Conservation (phyloP, 2,113 vertebrate genomes). For the Leptobrachium leishanense region DNA sequence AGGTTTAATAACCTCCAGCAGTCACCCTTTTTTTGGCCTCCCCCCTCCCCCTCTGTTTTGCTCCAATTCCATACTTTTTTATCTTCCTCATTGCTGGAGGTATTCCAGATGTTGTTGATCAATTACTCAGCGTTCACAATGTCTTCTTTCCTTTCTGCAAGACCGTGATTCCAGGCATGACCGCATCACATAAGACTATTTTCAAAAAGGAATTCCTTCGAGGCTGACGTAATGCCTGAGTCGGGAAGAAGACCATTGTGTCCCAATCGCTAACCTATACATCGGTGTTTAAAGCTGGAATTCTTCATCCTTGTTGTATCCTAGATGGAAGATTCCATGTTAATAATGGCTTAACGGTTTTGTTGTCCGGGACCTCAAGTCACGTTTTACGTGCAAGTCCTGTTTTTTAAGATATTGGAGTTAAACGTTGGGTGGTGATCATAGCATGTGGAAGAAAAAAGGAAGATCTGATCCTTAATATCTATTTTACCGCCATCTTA, state of each 20-base stretch:
- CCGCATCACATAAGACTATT: constrained; percentile 32
- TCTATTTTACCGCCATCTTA: no score
- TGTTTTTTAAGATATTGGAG: no score
- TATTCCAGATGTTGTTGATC: constrained; percentile 41
- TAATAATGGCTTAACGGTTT: no score
- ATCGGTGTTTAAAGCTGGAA: no score
- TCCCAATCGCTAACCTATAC: not conserved
- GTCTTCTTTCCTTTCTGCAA: constrained; percentile 23
- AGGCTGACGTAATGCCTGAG: constrained; percentile 31
- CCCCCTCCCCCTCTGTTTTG: not conserved
- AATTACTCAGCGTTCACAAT: constrained; percentile 9
- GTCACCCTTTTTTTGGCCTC: not conserved
- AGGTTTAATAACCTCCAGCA: not conserved
- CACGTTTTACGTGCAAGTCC: no score
- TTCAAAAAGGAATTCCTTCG: constrained; percentile 39
- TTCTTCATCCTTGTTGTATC: no score
- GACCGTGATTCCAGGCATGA: constrained; percentile 25
- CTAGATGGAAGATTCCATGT: no score
- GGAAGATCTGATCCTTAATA: no score
- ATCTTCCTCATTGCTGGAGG: constrained; percentile 18
- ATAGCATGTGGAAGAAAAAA: no score
- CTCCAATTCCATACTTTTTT: not conserved
- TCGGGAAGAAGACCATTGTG: constrained; percentile 6
- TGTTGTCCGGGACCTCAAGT: no score
- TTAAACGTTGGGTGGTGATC: no score